A percentile compares a stretch with the other conserved stretches of the same genome.
phyloP scores from a whole-genome alignment of 1,140 invertebrate species.

The Scaptomyza montana region DNA sequence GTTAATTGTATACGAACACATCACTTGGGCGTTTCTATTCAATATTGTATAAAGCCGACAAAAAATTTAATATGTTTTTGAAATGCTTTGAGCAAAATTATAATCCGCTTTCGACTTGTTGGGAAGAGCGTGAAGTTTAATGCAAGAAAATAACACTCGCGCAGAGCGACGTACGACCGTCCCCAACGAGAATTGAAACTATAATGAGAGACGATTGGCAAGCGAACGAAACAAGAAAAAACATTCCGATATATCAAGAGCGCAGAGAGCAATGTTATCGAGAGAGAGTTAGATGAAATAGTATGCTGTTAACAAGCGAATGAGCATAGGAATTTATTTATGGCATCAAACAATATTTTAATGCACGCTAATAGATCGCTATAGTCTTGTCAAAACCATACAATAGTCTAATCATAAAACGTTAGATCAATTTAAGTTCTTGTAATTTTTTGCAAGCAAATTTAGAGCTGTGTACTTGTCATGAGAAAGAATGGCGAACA shows the following conservation, averaged over 20 bases:
- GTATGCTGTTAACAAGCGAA: constrained; percentile 5
- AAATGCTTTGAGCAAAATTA: constrained; percentile 26
- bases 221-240: not conserved
- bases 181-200: constrained; percentile 30
- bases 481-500: not conserved
- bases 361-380: not conserved
- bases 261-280: constrained; percentile 4
- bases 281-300: not conserved
- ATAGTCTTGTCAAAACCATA: not conserved
- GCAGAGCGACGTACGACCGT: constrained; percentile 31
- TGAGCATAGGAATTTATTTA: too few species aligned
- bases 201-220: constrained; percentile 16
- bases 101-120: constrained; percentile 35
- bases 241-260: constrained; percentile 7
- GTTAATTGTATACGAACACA: constrained; percentile 22
- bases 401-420: not conserved
- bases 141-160: constrained; percentile 19
- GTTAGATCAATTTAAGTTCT: not conserved
- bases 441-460: not conserved
- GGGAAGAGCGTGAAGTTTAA: constrained; percentile 26
- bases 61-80: constrained; percentile 1
- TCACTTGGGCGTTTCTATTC: constrained; percentile 41
- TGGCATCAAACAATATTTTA: not conserved
- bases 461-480: constrained; percentile 1
- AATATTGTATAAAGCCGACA: constrained; percentile 29